phyloP scores from a whole-genome alignment of 2,888 invertebrate species.

The Dascillus cervinus region DNA sequence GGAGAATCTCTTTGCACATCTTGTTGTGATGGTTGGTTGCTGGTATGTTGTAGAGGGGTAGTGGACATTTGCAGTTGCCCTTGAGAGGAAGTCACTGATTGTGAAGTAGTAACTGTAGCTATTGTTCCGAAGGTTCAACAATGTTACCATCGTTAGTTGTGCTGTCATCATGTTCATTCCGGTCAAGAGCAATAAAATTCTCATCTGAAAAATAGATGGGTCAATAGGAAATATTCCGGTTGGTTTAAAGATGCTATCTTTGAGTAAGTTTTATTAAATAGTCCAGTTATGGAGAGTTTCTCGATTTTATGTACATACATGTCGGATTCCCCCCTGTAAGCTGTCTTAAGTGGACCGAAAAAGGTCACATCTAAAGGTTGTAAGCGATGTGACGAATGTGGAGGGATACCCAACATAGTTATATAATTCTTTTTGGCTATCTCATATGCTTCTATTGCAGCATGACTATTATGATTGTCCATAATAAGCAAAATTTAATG shows the following conservation, averaged over 20 bases:
- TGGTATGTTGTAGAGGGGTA: background rate
- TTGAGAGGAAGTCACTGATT: too few species aligned
- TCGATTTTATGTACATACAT: constrained; percentile 3
- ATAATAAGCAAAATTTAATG: constrained; percentile 3
- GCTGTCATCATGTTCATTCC: background rate
- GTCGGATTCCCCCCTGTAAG: constrained; percentile 1
- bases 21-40: too few species aligned
- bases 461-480: too few species aligned
- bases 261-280: constrained; percentile 13
- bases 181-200: background rate
- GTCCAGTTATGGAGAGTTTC: constrained; percentile 7
- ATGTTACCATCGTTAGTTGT: constrained; percentile 2
- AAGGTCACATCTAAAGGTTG: too few species aligned
- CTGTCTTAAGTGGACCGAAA: too few species aligned
- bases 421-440: too few species aligned
- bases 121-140: constrained; percentile 1
- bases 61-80: too few species aligned
- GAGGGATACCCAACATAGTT: too few species aligned
- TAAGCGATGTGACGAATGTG: too few species aligned
- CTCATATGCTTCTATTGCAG: too few species aligned
- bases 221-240: constrained; percentile 10
- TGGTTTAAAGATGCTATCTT: constrained; percentile 9
- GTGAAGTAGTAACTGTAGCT: constrained; percentile 7
- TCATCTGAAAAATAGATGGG: too few species aligned
- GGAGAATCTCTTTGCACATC: background rate